phyloP scores from a whole-genome alignment of 1,140 invertebrate genomes.

The Macrobrachium nipponense region DNA sequence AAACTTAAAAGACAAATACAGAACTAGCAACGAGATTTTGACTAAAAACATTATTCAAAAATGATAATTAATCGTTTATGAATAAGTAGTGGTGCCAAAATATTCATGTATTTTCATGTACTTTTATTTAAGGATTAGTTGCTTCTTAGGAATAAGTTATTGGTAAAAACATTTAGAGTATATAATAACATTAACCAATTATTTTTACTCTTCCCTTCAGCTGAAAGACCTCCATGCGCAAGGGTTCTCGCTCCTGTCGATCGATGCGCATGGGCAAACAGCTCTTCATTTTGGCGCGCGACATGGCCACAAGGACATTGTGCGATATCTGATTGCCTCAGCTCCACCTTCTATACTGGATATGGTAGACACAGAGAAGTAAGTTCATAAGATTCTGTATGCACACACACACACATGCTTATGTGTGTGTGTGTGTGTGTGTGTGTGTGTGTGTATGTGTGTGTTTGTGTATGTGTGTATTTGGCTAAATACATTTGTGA shows the following conservation, averaged over 20 bases:
- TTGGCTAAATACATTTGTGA: no score
- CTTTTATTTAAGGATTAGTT: no score
- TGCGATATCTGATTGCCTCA: no score
- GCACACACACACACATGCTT: background rate
- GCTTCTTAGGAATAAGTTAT: background rate
- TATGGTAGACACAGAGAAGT: conserved; percentile 89
- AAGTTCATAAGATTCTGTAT: conserved; percentile 67
- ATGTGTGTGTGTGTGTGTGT: no score
- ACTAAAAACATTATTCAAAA: no score
- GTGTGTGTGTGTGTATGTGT: no score
- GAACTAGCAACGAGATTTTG: no score
- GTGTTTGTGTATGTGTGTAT: no score
- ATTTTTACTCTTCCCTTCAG: conserved; percentile 36
- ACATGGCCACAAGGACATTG: conserved; percentile 89
- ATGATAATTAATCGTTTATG: no score
- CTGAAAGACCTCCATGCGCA: conserved; percentile 83
- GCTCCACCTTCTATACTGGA: conserved; percentile 86
- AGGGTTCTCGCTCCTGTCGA: conserved; percentile 87
- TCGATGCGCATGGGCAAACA: conserved; percentile 88
- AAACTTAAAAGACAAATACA: no score
- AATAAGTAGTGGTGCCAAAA: no score
- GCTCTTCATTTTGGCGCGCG: conserved; percentile 89
- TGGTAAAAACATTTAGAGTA: background rate
- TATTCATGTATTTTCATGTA: background rate
- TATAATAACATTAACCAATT: background rate